Evolutionary conservation across 2,888 invertebrate genomes (phyloP).

Genomic region (Sphaerophoria taeniata): DNA sequence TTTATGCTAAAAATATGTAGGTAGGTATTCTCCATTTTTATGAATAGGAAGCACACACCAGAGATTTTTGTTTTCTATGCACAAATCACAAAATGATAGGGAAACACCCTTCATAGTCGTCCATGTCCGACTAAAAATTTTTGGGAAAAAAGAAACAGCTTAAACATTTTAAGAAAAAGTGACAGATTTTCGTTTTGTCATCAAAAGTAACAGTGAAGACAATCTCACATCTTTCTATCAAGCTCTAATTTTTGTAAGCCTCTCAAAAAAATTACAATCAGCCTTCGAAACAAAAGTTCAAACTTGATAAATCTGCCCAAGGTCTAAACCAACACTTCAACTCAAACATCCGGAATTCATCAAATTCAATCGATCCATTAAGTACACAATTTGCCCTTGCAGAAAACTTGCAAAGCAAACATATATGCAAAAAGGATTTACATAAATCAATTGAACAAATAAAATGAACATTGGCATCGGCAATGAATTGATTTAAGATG

Average conservation of each 20-base stretch:
- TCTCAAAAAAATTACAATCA: neutral
- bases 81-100: slow-evolving; percentile 66
- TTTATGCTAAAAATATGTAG: slow-evolving; percentile 45
- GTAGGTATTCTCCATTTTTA: neutral
- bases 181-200: too few relatives aligned
- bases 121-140: slow-evolving; percentile 2
- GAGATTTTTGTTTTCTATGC: slow-evolving; percentile 21
- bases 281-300: neutral
- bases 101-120: slow-evolving; percentile 13
- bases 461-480: slow-evolving; percentile 12
- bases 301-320: neutral
- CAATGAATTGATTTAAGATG: neutral
- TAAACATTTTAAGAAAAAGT: too few relatives aligned
- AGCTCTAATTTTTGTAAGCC: too few relatives aligned
- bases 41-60: neutral
- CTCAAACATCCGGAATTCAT: neutral
- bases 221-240: too few relatives aligned
- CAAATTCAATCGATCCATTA: slow-evolving; percentile 11
- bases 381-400: neutral
- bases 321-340: neutral
- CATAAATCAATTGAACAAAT: slow-evolving; percentile 8
- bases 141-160: too few relatives aligned
- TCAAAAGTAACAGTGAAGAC: too few relatives aligned
- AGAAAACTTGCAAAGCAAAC: slow-evolving; percentile 4
- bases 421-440: neutral